phyloP scores from a whole-genome alignment of 1,140 invertebrate genomes.

The Patella vulgata region DNA sequence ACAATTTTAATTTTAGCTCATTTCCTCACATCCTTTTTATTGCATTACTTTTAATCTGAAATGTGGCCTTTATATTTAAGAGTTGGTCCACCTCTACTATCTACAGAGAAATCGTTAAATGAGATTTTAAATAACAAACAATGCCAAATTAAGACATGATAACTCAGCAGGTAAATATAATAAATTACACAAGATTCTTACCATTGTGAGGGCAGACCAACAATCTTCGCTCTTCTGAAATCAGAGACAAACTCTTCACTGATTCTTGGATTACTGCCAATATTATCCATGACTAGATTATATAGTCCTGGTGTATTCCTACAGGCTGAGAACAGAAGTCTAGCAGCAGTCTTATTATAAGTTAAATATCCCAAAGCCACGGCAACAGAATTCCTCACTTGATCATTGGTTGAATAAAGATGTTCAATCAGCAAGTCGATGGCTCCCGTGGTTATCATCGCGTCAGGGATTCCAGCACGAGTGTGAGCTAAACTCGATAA shows the following conservation, averaged over 20 bases:
- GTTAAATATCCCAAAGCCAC: conserved; percentile 66
- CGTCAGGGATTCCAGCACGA: conserved; percentile 65
- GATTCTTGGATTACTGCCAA: conserved; percentile 61
- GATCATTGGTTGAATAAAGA: conserved; percentile 52
- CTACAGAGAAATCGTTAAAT: too few species aligned
- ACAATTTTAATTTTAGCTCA: not conserved
- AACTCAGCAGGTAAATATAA: too few species aligned
- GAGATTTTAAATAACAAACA: too few species aligned
- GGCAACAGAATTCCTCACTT: conserved; percentile 55
- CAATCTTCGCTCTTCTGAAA: conserved; percentile 57
- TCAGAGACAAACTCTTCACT: conserved; percentile 61
- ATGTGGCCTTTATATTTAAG: not conserved
- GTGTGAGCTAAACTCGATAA: conserved; percentile 65
- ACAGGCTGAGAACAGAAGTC: conserved; percentile 59
- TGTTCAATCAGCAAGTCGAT: conserved; percentile 57
- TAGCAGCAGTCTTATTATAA: conserved; percentile 63
- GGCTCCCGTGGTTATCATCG: conserved; percentile 64
- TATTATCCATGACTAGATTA: conserved; percentile 60
- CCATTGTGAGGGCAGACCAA: conserved; percentile 65
- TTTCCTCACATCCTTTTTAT: not conserved
- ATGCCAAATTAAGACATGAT: too few species aligned
- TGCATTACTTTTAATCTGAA: not conserved
- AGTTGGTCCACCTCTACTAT: not conserved
- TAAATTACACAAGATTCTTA: too few species aligned
- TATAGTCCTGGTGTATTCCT: conserved; percentile 62